phyloP scores from a whole-genome alignment of 2,888 invertebrate species.

The Gymnocheta viridis region DNA sequence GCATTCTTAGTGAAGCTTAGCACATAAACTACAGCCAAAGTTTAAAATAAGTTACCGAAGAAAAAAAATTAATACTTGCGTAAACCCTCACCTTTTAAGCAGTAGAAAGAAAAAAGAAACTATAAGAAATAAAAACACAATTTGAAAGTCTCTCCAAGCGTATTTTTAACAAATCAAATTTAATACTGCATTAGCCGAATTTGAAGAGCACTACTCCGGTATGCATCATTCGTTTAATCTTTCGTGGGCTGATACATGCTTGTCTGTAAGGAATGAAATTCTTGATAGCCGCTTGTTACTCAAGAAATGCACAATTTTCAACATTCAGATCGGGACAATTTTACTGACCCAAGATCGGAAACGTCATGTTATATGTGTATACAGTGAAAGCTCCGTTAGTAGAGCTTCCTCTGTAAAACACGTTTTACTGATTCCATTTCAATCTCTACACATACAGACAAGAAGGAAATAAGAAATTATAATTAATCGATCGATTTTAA shows the following conservation, averaged over 20 bases:
- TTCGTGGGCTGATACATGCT: neutral
- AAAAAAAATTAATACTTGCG: slow-evolving; percentile 70
- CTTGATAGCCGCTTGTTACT: too few species aligned
- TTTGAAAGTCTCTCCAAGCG: slow-evolving; percentile 10
- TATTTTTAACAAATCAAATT: neutral
- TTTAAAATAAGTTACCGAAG: slow-evolving; percentile 27
- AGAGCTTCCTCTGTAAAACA: too few species aligned
- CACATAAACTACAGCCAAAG: slow-evolving; percentile 69
- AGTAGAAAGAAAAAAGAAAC: slow-evolving; percentile 32
- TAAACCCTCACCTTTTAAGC: slow-evolving; percentile 76
- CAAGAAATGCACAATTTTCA: too few species aligned
- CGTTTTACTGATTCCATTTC: too few species aligned
- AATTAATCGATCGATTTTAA: too few species aligned
- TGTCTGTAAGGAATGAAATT: too few species aligned
- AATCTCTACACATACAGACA: too few species aligned
- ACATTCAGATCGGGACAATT: too few species aligned
- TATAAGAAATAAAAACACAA: neutral
- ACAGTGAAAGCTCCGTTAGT: too few species aligned
- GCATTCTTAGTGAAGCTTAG: slow-evolving; percentile 70
- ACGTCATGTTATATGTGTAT: too few species aligned
- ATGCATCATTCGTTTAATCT: neutral
- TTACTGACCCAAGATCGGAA: too few species aligned
- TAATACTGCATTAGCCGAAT: slow-evolving; percentile 1
- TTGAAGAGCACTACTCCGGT: neutral
- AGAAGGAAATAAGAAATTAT: too few species aligned